A percentile compares a stretch with the other conserved stretches of the same genome.
Evolutionary conservation across 2,888 invertebrate genomes (phyloP).

Genomic region (Drosophila diplacantha): DNA sequence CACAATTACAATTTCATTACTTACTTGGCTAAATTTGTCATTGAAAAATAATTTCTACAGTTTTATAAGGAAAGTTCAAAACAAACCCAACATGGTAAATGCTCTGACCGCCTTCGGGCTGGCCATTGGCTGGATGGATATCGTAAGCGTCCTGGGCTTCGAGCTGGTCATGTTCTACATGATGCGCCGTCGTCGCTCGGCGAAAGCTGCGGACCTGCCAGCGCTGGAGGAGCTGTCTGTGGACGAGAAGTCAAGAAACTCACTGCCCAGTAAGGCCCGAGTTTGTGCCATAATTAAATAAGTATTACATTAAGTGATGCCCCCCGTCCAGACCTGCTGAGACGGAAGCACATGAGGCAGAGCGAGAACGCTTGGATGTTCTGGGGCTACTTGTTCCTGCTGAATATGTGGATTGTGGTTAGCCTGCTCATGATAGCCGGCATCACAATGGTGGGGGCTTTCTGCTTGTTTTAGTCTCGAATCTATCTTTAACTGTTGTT

Average conservation of each 20-base stretch:
- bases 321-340: constrained; percentile 1
- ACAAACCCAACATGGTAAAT: constrained; percentile 34
- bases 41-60: background rate
- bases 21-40: constrained; percentile 6
- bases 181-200: constrained; percentile 24
- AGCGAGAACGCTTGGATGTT: constrained; percentile 39
- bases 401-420: constrained; percentile 54
- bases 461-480: no score
- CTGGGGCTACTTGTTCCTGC: constrained; percentile 51
- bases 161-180: constrained; percentile 53
- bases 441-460: constrained; percentile 45
- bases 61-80: background rate
- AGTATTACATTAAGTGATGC: background rate
- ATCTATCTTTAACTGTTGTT: no score
- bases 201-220: background rate
- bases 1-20: no score
- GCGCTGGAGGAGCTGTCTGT: background rate
- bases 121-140: constrained; percentile 61
- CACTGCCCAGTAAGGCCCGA: constrained; percentile 25
- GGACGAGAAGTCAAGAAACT: background rate
- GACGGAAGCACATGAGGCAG: background rate
- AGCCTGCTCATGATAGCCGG: constrained; percentile 51
- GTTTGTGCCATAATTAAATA: background rate
- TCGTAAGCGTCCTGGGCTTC: constrained; percentile 53
- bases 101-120: constrained; percentile 55